A percentile compares a stretch with the other conserved stretches of the same genome.
Evolutionary conservation across 2,113 vertebrate species (phyloP).

Genomic region (Agapornis roseicollis): DNA sequence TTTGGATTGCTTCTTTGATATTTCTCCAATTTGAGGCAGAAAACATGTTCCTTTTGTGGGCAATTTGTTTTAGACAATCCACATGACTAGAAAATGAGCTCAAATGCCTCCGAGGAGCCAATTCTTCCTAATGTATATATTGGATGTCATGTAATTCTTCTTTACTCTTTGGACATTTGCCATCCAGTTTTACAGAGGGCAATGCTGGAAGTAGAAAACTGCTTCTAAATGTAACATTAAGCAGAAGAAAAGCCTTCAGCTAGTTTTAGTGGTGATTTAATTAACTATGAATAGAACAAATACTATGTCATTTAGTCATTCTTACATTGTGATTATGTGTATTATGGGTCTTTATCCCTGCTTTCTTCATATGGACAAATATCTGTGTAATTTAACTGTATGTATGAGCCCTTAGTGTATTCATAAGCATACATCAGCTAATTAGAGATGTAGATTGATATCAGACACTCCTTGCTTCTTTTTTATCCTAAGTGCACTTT

Average conservation of each 20-base stretch:
- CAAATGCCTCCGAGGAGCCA: conserved; percentile 20
- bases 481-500: background rate
- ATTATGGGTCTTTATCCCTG: background rate
- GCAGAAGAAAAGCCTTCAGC: conserved; percentile 48
- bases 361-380: background rate
- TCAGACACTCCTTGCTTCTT: background rate
- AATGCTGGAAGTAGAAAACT: background rate
- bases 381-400: background rate
- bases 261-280: conserved; percentile 29
- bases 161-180: background rate
- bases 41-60: background rate
- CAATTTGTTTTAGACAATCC: background rate
- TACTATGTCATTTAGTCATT: background rate
- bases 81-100: background rate
- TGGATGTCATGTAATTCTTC: background rate
- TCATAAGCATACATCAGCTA: background rate
- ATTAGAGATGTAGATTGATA: background rate
- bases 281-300: conserved; percentile 35
- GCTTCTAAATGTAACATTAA: background rate
- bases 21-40: background rate
- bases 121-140: background rate
- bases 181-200: background rate
- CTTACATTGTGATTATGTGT: background rate
- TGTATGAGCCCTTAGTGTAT: background rate
- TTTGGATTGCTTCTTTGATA: background rate